phyloP scores from a whole-genome alignment of 1,140 invertebrate genomes.

The Diorhabda elongata region DNA sequence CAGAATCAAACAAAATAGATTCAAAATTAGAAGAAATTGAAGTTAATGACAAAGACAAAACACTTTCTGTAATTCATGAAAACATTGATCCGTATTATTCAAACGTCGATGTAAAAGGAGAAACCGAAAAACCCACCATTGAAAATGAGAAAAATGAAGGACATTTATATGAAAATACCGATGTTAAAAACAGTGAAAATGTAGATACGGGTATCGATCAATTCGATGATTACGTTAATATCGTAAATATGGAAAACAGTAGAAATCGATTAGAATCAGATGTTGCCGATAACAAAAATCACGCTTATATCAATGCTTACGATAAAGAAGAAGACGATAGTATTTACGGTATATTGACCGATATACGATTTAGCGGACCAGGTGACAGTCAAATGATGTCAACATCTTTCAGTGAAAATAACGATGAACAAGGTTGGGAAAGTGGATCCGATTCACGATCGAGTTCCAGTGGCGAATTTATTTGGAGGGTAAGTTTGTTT shows the following conservation, averaged over 20 bases:
- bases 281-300: slow-evolving; percentile 9
- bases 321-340: slow-evolving; percentile 30
- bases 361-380: slow-evolving; percentile 45
- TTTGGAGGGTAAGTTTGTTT: slow-evolving; percentile 63
- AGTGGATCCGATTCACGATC: slow-evolving; percentile 55
- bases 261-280: slow-evolving; percentile 24
- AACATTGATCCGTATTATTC: slow-evolving; percentile 8
- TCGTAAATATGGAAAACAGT: slow-evolving; percentile 31
- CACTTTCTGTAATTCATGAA: background rate
- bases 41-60: slow-evolving; percentile 1
- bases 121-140: background rate
- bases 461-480: slow-evolving; percentile 69
- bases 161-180: slow-evolving; percentile 9
- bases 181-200: slow-evolving; percentile 22
- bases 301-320: slow-evolving; percentile 10
- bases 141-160: slow-evolving; percentile 9
- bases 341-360: slow-evolving; percentile 41
- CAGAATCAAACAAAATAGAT: background rate
- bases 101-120: background rate
- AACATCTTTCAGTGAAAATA: slow-evolving; percentile 46
- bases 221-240: slow-evolving; percentile 31
- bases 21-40: background rate
- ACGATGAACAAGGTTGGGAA: slow-evolving; percentile 54
- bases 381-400: slow-evolving; percentile 44
- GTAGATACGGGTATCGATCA: slow-evolving; percentile 3